These are phyloP conservation scores for Cyaniris semiargus DNA, from an alignment of 2,888 invertebrate genomes.

Conservation along the genomic window DNA sequence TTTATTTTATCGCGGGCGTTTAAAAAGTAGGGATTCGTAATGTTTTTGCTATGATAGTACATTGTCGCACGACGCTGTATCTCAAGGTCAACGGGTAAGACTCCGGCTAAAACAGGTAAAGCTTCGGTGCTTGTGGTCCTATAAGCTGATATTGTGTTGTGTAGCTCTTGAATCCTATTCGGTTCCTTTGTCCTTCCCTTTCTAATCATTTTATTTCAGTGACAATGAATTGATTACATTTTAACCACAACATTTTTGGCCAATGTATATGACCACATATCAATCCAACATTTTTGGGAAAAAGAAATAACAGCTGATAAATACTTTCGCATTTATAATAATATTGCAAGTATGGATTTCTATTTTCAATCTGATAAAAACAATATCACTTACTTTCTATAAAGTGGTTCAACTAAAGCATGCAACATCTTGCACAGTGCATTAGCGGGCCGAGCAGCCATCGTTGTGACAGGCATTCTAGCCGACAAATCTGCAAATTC, in stretches of 20 bases:
- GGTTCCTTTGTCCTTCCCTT: not conserved
- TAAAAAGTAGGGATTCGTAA: too few relatives aligned
- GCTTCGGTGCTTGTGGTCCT: too few relatives aligned
- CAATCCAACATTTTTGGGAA: too few relatives aligned
- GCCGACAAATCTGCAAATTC: conserved; percentile 90
- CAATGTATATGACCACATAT: too few relatives aligned
- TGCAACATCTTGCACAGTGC: conserved; percentile 91
- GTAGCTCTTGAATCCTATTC: not conserved
- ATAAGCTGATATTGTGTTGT: not conserved
- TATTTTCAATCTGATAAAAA: not conserved
- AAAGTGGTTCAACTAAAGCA: conserved; percentile 91
- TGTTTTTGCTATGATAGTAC: too few relatives aligned
- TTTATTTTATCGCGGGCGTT: too few relatives aligned
- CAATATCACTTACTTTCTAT: conserved; percentile 81
- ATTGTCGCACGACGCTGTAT: too few relatives aligned
- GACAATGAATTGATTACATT: not conserved
- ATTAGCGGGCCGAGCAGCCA: conserved; percentile 88
- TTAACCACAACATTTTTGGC: not conserved
- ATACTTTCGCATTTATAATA: not conserved
- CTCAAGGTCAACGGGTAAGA: too few relatives aligned
- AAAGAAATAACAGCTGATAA: too few relatives aligned
- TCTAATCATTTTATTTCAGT: not conserved
- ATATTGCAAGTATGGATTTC: too few relatives aligned
- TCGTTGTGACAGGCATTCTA: conserved; percentile 89
- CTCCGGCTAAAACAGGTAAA: too few relatives aligned